A percentile compares a stretch with the other conserved stretches of the same genome.
Conservation (phyloP, 2,888 invertebrate genomes). For the Ctena decussata region DNA sequence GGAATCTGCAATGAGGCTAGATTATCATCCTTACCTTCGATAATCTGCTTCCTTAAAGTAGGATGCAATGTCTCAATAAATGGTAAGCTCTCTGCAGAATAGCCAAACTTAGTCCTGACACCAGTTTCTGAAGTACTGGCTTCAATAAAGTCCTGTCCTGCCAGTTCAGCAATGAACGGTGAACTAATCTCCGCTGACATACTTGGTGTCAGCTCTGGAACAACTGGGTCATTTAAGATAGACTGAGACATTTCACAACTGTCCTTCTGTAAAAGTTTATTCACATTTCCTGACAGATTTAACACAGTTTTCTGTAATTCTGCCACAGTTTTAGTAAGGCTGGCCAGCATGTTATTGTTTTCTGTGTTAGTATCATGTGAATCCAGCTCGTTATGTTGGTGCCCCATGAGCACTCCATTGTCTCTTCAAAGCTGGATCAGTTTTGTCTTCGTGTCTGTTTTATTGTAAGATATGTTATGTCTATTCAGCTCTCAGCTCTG, state of each 20-base stretch:
- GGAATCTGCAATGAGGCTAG: neutral
- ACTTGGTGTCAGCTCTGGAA: neutral
- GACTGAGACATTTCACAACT: neutral
- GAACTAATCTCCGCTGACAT: neutral
- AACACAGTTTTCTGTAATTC: too few species aligned
- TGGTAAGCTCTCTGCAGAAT: conserved; percentile 2
- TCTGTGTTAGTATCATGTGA: too few species aligned
- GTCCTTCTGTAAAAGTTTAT: neutral
- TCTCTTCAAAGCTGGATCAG: neutral
- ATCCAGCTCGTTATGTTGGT: too few species aligned
- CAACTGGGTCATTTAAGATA: neutral
- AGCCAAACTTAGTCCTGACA: too few species aligned
- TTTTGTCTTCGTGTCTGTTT: too few species aligned
- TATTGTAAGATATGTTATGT: too few species aligned
- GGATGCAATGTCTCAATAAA: conserved; percentile 8
- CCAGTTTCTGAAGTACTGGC: too few species aligned
- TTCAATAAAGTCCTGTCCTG: too few species aligned
- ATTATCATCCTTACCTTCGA: conserved; percentile 13
- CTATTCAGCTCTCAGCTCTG: too few species aligned
- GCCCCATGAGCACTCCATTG: neutral
- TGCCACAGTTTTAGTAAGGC: neutral
- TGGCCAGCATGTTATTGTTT: neutral
- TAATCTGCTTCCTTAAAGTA: too few species aligned
- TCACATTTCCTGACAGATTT: neutral
- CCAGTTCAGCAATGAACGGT: too few species aligned